Base-by-base conservation (phyloP, 2,113 vertebrate genomes). In the Pampusana beccarii region DNA sequence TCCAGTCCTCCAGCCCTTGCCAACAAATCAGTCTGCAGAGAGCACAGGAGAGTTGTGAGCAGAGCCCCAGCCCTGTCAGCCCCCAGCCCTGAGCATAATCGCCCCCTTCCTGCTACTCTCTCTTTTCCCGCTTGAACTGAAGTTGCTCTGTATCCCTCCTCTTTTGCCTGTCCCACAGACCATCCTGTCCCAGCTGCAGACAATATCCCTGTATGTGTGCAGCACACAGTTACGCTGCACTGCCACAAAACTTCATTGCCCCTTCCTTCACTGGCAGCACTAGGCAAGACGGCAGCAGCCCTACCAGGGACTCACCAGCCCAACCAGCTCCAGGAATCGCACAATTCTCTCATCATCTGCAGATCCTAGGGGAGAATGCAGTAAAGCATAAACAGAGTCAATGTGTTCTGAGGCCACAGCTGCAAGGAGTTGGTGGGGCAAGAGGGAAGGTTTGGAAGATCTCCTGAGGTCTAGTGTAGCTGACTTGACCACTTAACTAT, bases 341-440 rank as follows among this genome's bases (percentile, higher is more conserved):
- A 98, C 77, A 69, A 99, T 99, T 97, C 99, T 98, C 78, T 99
- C 98, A 83, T 99, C 99, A 69, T 99, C 99, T n/a, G 98, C 97
- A 62, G 98, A 97, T 69, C 99, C 99, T 99, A 94, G 18, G 61
- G 62, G 58, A 93, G 34, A 97, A 78, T 95, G 54, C 61, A 71
- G 34, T 17, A 62, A 24, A 90, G 34, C 11, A 44, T 93, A 64
- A 88, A 26, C 31, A 91, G 40, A 56, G n/a, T 40, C 40, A 75
- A 25, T 5, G 11, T 67, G 24, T 36, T 14, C 33, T 34, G 38
- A 75, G 26, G 16, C 14, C 46, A 85, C 21, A 73, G 34, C 23
- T 90, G 25, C 56, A 87, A 82, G 20, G 6, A 53, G 23, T 40
- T 2, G 2, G 33, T 26, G 36, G 54, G 48, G 34, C 28, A 50